Base-by-base conservation (phyloP, 92 coral and sea anemone species). In the Epizoanthus stellaris region DNA sequence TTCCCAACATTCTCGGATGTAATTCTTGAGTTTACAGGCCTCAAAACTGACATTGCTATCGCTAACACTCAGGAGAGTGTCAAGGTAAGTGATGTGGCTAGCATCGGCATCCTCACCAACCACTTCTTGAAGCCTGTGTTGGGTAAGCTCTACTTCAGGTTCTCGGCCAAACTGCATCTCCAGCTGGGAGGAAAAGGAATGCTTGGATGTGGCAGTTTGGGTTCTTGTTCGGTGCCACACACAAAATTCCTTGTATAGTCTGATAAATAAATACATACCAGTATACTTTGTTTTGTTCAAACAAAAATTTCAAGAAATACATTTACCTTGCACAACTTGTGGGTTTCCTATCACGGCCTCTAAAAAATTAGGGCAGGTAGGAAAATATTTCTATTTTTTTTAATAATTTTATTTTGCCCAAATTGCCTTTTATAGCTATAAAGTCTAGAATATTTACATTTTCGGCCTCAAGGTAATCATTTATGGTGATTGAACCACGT, bases 1-100 rank as follows among this genome's bases (percentile, higher is more conserved):
- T 58, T 94, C 98, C 98, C 98, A 94, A 73, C 98, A 94, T 23
- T 94, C 98, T 54, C 95, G 86, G 36, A 94, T 89, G 85, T 94
- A 94, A 38, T 85, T 88, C 75, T 94, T 94, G 85, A 94, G 58
- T 81, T 94, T 94, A 62, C 86, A 87, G 15, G 95, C 84, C 76
- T 94, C 98, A 91, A 94, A 94, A 69, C 87, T 89, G 25, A 67
- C 81, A 77, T 92, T 94, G 19, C 58, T 58, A 30, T 89, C 79
- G 58, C 79, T 87, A 25, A 90, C 70, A 36, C 75, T 81, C 42
- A 94, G 64, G 6, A 94, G 75, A 69, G 72, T 87, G 80, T 89
- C 95, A 64, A 94, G 86, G 16, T 84, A 85, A 62, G 86, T 79
- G 53, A 88, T 87, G 67, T 86, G 81, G 12, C 69, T 70, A 7